A percentile compares a stretch with the other conserved stretches of the same genome.
These are phyloP conservation scores for western clawed frog (Xenopus tropicalis) DNA, from an alignment of 2,113 vertebrate species.

Conservation along the genomic window UCB_Xtro_10.0 CM004443.2:15177001-15177500, in stretches of 20 bases:
- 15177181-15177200: no score
- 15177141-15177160: no score
- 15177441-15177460: slow-evolving; percentile 36
- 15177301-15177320: not conserved
- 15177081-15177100: no score
- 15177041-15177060: no score
- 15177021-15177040: no score
- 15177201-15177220: not conserved
- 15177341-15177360: slow-evolving; percentile 31
- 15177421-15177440: slow-evolving; percentile 39
- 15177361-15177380: slow-evolving; percentile 36
- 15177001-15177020: no score
- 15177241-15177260: slow-evolving; percentile 10
- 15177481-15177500: slow-evolving; percentile 25
- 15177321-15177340: slow-evolving; percentile 5
- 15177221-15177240: slow-evolving; percentile 21
- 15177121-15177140: no score
- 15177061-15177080: no score
- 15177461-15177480: slow-evolving; percentile 48
- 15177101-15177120: no score
- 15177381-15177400: slow-evolving; percentile 52
- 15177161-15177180: no score
- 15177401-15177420: slow-evolving; percentile 52
- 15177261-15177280: not conserved
- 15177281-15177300: fast-evolving